Evolutionary conservation across 2,113 vertebrate species (phyloP).

Genomic region (Gila orcuttii): DNA sequence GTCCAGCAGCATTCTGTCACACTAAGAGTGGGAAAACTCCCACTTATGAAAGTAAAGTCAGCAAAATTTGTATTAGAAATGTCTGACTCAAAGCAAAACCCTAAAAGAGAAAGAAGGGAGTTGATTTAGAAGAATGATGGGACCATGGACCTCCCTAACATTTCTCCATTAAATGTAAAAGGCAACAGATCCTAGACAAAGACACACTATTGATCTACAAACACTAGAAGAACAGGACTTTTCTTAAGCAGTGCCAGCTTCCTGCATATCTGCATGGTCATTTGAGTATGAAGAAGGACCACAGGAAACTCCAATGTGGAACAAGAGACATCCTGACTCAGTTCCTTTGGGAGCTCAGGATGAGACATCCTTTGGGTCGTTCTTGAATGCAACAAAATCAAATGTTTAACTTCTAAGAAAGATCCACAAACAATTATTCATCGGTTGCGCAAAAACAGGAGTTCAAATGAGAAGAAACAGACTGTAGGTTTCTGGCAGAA

Average conservation of each 20-base stretch:
- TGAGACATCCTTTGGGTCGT: conserved; percentile 40
- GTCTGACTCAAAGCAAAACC: background rate
- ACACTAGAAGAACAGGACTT: conserved; percentile 1
- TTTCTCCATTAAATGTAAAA: background rate
- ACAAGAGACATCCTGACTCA: conserved; percentile 52
- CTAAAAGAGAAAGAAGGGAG: background rate
- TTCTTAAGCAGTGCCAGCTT: conserved; percentile 32
- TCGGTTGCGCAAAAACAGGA: background rate
- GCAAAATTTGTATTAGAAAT: background rate
- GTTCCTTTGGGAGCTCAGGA: conserved; percentile 60
- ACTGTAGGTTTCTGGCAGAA: background rate
- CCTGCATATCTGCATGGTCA: conserved; percentile 54
- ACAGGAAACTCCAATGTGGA: conserved; percentile 56
- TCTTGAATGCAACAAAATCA: background rate
- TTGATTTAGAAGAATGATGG: background rate
- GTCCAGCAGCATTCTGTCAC: background rate
- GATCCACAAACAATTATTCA: background rate
- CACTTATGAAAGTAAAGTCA: background rate
- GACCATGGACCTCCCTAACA: background rate
- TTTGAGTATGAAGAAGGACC: conserved; percentile 40
- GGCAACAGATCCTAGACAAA: background rate
- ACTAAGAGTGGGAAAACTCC: background rate
- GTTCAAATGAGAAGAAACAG: background rate
- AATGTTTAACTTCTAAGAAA: background rate
- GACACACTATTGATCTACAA: background rate